Evolutionary conservation across 2,888 invertebrate species (phyloP).

Genomic region (Megalurothrips usitatus): DNA sequence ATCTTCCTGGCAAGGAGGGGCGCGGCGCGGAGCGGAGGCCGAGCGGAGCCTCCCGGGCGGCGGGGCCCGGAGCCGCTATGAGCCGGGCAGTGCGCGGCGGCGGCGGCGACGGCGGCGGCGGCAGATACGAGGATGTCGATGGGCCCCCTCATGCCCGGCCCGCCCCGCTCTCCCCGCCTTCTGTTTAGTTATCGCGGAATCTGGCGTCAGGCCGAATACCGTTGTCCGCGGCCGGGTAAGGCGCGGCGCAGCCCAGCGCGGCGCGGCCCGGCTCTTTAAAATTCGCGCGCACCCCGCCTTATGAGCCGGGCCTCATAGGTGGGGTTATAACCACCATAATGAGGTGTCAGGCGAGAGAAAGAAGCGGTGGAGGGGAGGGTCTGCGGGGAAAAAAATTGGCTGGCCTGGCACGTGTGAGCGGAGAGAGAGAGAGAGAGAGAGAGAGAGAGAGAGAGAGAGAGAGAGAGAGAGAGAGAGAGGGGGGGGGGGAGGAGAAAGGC

Average conservation of each 20-base stretch:
- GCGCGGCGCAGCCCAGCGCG: neutral
- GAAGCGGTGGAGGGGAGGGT: too few species aligned
- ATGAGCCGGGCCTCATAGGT: neutral
- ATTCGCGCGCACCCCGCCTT: neutral
- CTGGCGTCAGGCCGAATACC: neutral
- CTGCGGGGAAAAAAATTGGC: conserved; percentile 16
- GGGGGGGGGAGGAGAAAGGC: neutral
- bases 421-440: conserved; percentile 9
- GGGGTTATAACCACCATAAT: neutral
- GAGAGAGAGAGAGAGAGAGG: conserved; percentile 24
- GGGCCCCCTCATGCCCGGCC: too few species aligned
- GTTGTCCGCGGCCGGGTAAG: neutral
- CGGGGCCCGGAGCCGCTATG: neutral
- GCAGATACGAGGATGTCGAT: neutral
- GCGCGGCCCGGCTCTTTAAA: neutral
- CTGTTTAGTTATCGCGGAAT: conserved; percentile 19
- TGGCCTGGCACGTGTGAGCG: neutral
- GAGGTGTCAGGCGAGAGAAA: neutral
- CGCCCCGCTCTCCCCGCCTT: neutral
- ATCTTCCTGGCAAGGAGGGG: neutral
- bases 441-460: neutral
- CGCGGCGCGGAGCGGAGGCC: neutral
- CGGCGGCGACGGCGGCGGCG: too few species aligned
- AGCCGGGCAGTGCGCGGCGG: too few species aligned
- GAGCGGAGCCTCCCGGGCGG: neutral